A percentile compares a stretch with the other conserved stretches of the same genome.
These are phyloP conservation scores for Pristionchus maxplancki DNA, from an alignment of 2,888 invertebrate genomes.

Conservation along the genomic window DNA sequence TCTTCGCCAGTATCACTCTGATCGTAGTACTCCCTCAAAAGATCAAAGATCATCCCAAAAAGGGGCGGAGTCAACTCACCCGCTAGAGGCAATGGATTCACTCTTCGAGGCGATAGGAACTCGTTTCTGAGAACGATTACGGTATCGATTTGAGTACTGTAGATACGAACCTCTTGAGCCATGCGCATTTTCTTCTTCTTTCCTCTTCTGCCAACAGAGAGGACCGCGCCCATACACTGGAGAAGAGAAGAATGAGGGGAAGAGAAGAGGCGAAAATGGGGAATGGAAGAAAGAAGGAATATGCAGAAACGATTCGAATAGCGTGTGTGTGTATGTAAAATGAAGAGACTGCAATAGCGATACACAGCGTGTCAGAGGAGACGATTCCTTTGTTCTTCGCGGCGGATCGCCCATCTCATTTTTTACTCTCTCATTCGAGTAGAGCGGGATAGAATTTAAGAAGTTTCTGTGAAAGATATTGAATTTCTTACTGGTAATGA, in stretches of 20 bases:
- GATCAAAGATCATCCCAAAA: neutral
- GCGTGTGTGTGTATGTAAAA: neutral
- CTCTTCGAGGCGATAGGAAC: neutral
- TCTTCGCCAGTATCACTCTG: neutral
- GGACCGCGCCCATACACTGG: constrained; percentile 49
- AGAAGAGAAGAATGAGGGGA: neutral
- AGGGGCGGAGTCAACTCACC: neutral
- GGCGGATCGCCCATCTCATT: too few species aligned
- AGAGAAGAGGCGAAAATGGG: neutral
- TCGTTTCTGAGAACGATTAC: neutral
- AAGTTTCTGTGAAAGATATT: too few species aligned
- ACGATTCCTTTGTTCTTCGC: too few species aligned
- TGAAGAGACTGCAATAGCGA: neutral
- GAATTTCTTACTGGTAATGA: too few species aligned
- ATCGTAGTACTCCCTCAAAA: neutral
- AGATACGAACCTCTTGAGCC: neutral
- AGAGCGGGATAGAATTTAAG: too few species aligned
- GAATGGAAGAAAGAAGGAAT: constrained; percentile 46
- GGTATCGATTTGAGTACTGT: neutral
- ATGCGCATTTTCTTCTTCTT: constrained; percentile 7
- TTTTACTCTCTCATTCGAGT: too few species aligned
- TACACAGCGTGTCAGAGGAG: too few species aligned
- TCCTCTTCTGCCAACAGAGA: neutral
- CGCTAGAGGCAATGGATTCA: neutral
- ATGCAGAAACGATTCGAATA: neutral